Evolutionary conservation across 2,113 vertebrate genomes (phyloP), one percentile per base, ranked within the genome.

Genomic region (Ploceus nigricollis): DNA sequence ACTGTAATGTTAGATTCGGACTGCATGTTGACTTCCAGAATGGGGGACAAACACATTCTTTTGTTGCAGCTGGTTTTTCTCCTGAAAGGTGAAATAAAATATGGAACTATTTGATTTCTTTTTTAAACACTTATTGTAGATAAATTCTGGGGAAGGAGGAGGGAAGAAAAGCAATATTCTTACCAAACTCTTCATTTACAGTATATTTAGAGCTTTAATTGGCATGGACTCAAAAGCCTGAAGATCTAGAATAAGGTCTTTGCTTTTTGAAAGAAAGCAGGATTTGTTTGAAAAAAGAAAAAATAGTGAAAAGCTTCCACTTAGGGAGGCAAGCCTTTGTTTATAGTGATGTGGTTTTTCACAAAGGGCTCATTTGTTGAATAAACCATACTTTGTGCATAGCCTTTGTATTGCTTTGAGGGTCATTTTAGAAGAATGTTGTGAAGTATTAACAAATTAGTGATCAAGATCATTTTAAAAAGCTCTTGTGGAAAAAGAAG

Each of bases 21-120:
- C 98, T 98, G 98, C 99, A 99, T 99, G 98, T 98, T 99, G 99
- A 97, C 98, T 98, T 99, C 98, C 98, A 97, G 97, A 96, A 96
- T 94, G 96, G 98, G 98, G 97, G 98, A 98, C 98, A 99, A 98
- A 98, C 98, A 99, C 99, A 99, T 99, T 98, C 98, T 99, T 99
- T 99, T 99, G 97, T 92, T 97, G 97, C 97, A 94, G 97, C 87
- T 96, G 97, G 11, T 87, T 96, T 97, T 97, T 97, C 91, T 95
- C 98, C 98, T 98, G 97, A 95, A 97, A 98, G 96, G 95, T 96
- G 95, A 98, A 97, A 98, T 96, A 98, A 96, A 96, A 98, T 91
- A 98, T 6, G 66, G 77, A 96, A 96, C 87, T 92, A 31, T 95
- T 97, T 97, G 92, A 90, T 96, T 91, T 88, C 14, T 56, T 63